These are phyloP conservation scores for Xenus cinereus DNA, from an alignment of 2,113 vertebrate genomes.

Conservation along the genomic window DNA sequence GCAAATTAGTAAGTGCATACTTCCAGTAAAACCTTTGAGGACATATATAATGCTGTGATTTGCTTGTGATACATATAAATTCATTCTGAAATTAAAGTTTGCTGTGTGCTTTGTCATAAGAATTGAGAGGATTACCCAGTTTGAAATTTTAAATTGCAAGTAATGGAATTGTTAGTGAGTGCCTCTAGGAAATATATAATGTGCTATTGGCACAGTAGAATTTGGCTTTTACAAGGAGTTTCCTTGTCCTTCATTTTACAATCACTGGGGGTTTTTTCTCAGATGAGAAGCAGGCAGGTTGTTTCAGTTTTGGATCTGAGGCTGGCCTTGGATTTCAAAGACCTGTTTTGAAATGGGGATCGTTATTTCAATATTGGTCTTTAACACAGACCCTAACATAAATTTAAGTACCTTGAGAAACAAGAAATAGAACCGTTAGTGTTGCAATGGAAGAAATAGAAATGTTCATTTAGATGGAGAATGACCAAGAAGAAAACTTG, in stretches of 20 bases:
- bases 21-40: neutral
- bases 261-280: neutral
- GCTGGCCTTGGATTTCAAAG: neutral
- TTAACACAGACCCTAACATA: neutral
- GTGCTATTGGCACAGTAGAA: neutral
- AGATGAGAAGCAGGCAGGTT: neutral
- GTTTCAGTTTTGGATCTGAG: neutral
- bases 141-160: conserved; percentile 1
- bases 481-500: neutral
- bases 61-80: neutral
- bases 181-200: neutral
- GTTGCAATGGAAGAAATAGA: neutral
- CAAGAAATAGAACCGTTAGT: neutral
- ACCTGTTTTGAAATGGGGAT: neutral
- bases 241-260: neutral
- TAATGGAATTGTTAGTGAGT: neutral
- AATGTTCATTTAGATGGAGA: neutral
- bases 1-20: neutral
- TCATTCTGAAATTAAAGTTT: neutral
- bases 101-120: neutral
- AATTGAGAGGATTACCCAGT: neutral
- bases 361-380: neutral
- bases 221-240: neutral
- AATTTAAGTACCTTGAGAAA: neutral
- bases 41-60: neutral